Evolutionary conservation across 2,797 vertebrate genomes (phyloP).

Genomic region (Bovichtus diacanthus): DNA sequence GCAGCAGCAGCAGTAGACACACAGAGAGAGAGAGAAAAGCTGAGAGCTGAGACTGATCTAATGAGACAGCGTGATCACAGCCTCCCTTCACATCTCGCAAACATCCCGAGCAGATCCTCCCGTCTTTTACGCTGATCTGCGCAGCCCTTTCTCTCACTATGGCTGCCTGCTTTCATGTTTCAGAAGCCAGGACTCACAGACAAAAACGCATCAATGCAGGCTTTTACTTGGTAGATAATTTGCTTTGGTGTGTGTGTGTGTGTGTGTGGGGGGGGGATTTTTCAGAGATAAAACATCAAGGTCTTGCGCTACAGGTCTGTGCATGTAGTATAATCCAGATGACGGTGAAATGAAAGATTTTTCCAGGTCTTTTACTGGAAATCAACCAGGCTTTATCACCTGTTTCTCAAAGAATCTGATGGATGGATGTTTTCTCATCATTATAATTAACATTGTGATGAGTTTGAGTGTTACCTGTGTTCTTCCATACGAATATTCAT

Average conservation of each 20-base stretch:
- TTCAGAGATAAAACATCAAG: not conserved
- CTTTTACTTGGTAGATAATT: slow-evolving; percentile 46
- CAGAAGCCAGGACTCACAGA: slow-evolving; percentile 41
- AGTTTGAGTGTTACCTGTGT: not conserved
- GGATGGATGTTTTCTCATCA: not conserved
- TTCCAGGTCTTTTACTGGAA: not conserved
- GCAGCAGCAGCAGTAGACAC: slow-evolving; percentile 11
- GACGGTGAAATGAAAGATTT: not conserved
- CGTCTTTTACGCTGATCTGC: slow-evolving; percentile 38
- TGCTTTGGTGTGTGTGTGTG: not conserved
- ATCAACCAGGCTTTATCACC: not conserved
- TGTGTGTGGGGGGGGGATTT: not conserved
- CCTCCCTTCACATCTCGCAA: slow-evolving; percentile 51
- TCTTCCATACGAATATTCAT: not conserved
- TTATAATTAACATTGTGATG: not conserved
- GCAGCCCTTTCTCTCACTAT: slow-evolving; percentile 18
- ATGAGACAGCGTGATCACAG: slow-evolving; percentile 70
- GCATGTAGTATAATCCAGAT: not conserved
- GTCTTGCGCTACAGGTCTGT: slow-evolving; percentile 22
- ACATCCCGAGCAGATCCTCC: slow-evolving; percentile 53
- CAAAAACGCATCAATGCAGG: slow-evolving; percentile 14
- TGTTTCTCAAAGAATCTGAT: not conserved
- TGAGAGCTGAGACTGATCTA: slow-evolving; percentile 54
- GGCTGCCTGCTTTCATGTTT: slow-evolving; percentile 53
- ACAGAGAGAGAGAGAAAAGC: slow-evolving; percentile 3